Evolutionary conservation across 2,888 invertebrate genomes (phyloP).

Genomic region (Phania funesta): DNA sequence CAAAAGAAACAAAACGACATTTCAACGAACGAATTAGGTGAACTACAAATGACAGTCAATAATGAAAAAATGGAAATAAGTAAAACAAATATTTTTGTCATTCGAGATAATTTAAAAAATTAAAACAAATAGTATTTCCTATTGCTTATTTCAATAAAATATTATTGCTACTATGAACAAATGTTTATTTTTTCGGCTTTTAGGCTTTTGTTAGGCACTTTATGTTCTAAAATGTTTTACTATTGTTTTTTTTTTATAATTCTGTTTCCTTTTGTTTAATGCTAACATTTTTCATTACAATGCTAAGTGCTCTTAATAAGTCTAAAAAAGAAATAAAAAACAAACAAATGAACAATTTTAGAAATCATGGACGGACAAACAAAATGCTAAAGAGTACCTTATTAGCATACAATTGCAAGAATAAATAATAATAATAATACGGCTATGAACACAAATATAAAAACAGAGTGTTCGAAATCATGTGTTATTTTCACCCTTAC

Average conservation of each 20-base stretch:
- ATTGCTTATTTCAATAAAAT: background rate
- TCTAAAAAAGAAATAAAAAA: background rate
- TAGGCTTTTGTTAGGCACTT: background rate
- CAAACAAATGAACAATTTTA: conserved; percentile 31
- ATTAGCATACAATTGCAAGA: conserved; percentile 53
- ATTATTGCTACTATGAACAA: no score
- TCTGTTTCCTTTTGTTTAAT: no score
- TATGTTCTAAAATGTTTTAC: background rate
- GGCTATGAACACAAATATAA: background rate
- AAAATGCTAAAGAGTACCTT: conserved; percentile 43
- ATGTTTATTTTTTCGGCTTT: background rate
- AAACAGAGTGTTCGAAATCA: background rate
- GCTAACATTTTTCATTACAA: conserved; percentile 1
- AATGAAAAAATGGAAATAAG: no score
- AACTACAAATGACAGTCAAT: no score
- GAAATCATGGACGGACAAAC: conserved; percentile 40
- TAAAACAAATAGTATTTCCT: background rate
- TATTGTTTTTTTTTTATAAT: no score
- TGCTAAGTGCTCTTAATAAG: conserved; percentile 30
- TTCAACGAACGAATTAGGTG: no score
- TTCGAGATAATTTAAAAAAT: no score
- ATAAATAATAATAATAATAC: background rate
- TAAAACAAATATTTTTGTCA: no score
- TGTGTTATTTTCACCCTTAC: background rate
- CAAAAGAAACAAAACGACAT: no score